These are phyloP conservation scores for Hemichromis elongatus DNA, from an alignment of 2,113 vertebrate species.

Conservation along the genomic window DNA sequence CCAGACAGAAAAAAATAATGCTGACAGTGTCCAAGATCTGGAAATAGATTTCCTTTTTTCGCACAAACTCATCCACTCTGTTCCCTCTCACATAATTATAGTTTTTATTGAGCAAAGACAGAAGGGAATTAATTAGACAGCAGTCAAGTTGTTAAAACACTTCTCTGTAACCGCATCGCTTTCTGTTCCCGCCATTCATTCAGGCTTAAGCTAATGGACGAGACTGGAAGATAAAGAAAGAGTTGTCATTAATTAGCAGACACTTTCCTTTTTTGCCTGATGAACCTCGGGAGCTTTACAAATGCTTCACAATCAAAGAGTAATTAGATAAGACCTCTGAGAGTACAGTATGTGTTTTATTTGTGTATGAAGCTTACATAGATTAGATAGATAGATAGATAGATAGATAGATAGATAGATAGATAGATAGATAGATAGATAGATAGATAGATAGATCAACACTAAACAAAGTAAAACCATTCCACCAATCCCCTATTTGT, in stretches of 20 bases:
- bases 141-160: conserved; percentile 9
- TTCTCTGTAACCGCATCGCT: not conserved
- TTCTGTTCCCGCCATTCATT: conserved; percentile 2
- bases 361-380: not conserved
- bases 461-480: conserved; percentile 11
- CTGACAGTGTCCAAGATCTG: not conserved
- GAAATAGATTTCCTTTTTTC: not conserved
- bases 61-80: not conserved
- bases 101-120: conserved; percentile 8
- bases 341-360: not conserved
- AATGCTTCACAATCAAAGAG: conserved; percentile 6
- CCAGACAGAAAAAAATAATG: not conserved
- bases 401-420: not conserved
- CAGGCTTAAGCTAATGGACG: not conserved
- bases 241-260: conserved; percentile 28
- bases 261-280: conserved; percentile 6
- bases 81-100: conserved; percentile 8
- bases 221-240: not conserved
- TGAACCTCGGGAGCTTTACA: conserved; percentile 4
- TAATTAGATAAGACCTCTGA: conserved; percentile 1
- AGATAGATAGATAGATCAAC: not conserved
- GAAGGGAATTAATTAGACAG: conserved; percentile 12
- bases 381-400: not conserved
- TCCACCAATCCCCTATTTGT: not conserved
- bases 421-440: not conserved